phyloP scores from a whole-genome alignment of 2,888 invertebrate genomes.

The Zelleria hepariella region DNA sequence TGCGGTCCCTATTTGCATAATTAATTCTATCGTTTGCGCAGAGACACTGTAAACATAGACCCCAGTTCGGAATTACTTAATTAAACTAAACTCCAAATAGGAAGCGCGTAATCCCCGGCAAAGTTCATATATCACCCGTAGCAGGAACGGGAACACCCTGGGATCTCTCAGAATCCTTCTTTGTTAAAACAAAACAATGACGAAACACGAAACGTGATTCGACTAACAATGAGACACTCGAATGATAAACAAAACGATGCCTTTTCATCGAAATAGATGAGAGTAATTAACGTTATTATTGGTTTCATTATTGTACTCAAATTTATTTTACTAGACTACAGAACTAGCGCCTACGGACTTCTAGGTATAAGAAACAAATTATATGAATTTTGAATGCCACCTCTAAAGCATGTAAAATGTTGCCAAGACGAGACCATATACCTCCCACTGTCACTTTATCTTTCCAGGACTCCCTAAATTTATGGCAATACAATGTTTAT shows the following conservation, averaged over 20 bases:
- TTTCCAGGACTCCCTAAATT: no score
- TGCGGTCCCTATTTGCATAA: neutral
- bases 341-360: no score
- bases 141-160: neutral
- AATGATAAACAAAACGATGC: neutral
- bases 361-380: no score
- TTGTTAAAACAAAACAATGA: conserved; percentile 8
- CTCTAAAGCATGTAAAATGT: no score
- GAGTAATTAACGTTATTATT: no score
- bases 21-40: neutral
- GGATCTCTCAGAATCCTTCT: neutral
- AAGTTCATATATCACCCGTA: neutral
- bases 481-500: no score
- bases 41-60: neutral
- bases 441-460: no score
- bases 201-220: conserved; percentile 6
- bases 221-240: neutral
- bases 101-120: neutral
- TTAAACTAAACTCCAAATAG: neutral
- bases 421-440: no score
- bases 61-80: neutral
- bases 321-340: no score
- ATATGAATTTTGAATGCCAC: no score
- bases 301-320: no score
- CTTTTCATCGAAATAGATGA: no score